A percentile compares a stretch with the other conserved stretches of the same genome.
Conservation (phyloP, 2,888 invertebrate species). For the Polydrusus cervinus region DNA sequence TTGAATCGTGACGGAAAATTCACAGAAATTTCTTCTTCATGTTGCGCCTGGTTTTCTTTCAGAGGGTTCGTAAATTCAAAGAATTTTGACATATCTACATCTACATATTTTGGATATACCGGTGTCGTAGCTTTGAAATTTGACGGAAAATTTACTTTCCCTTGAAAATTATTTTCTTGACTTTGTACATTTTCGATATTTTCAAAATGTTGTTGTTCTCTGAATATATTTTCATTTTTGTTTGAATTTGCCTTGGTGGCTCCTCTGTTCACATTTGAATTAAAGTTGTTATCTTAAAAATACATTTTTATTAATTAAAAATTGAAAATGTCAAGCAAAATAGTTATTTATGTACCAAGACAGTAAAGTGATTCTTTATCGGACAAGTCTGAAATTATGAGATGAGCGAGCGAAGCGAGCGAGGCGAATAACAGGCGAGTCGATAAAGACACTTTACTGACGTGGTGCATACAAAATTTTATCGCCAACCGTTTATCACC, state of each 20-base stretch:
- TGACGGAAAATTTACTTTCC: slow-evolving; percentile 57
- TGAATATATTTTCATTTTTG: background rate
- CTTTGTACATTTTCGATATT: background rate
- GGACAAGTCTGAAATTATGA: too few species aligned
- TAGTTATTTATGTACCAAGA: too few species aligned
- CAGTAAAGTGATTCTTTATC: too few species aligned
- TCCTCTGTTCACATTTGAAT: background rate
- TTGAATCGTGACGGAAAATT: slow-evolving; percentile 53
- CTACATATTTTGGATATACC: slow-evolving; percentile 56
- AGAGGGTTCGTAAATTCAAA: slow-evolving; percentile 31
- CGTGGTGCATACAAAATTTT: too few species aligned
- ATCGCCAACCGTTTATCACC: too few species aligned
- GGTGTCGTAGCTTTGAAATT: slow-evolving; percentile 62
- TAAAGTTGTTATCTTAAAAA: slow-evolving; percentile 43
- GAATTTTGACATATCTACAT: slow-evolving; percentile 45
- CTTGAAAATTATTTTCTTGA: slow-evolving; percentile 10
- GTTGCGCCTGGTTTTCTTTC: background rate
- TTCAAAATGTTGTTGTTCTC: background rate
- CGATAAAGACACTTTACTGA: too few species aligned
- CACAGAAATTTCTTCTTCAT: slow-evolving; percentile 10
- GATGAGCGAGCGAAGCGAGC: too few species aligned
- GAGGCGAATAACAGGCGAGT: too few species aligned
- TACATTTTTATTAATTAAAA: too few species aligned
- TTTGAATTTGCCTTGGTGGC: background rate
- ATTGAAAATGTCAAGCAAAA: too few species aligned